A percentile compares a stretch with the other conserved stretches of the same genome.
phyloP scores from a whole-genome alignment of 2,113 vertebrate species.

The Amphilophus citrinellus region DNA sequence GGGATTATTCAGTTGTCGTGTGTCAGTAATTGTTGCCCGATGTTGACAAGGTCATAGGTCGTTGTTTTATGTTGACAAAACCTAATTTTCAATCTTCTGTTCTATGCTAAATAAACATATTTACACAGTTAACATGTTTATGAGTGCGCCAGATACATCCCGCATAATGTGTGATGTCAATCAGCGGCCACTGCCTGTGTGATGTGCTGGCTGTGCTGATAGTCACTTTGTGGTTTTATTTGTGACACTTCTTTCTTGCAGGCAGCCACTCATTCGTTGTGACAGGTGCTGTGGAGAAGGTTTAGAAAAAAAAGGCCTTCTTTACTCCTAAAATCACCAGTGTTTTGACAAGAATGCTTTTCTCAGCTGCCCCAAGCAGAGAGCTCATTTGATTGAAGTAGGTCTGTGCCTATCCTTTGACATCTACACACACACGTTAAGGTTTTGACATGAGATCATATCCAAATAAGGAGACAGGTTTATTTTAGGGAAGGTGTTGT shows the following conservation, averaged over 20 bases:
- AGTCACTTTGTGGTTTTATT: slow-evolving; percentile 53
- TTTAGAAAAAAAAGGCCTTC: slow-evolving; percentile 30
- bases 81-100: slow-evolving; percentile 46
- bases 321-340: slow-evolving; percentile 51
- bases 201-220: slow-evolving; percentile 52
- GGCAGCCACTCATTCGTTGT: slow-evolving; percentile 63
- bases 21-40: slow-evolving; percentile 17
- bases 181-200: slow-evolving; percentile 42
- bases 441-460: slow-evolving; percentile 41
- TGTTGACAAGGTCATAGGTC: slow-evolving; percentile 47
- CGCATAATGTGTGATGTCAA: slow-evolving; percentile 58
- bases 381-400: slow-evolving; percentile 43
- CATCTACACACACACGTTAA: slow-evolving; percentile 16
- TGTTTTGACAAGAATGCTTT: slow-evolving; percentile 69
- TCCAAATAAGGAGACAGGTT: slow-evolving; percentile 12
- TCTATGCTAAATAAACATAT: slow-evolving; percentile 49
- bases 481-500: slow-evolving; percentile 42
- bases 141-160: slow-evolving; percentile 26
- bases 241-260: slow-evolving; percentile 61
- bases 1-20: background rate
- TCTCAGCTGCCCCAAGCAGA: slow-evolving; percentile 49
- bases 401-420: slow-evolving; percentile 28
- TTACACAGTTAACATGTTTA: slow-evolving; percentile 37
- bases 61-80: slow-evolving; percentile 50
- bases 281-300: slow-evolving; percentile 64